Conservation (phyloP, 2,113 vertebrate species). For the Rhinolophus ferrumequinum region DNA sequence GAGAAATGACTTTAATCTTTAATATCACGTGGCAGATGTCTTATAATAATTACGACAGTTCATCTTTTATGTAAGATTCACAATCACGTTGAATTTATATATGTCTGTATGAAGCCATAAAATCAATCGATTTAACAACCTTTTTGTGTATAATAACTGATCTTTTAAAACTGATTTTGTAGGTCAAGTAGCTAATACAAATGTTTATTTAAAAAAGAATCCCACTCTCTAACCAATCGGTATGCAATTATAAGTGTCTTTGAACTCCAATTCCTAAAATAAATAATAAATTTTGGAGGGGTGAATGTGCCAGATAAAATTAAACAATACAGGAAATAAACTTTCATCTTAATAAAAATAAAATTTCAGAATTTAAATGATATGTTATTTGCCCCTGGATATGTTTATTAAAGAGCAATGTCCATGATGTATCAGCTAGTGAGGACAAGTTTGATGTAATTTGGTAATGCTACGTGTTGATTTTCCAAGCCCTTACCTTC, state of each 20-base stretch:
- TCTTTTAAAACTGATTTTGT: background rate
- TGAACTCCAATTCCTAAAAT: conserved; percentile 27
- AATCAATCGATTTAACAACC: conserved; percentile 13
- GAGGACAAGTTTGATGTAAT: background rate
- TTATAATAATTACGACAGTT: background rate
- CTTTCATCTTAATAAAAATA: conserved; percentile 9
- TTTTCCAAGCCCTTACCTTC: background rate
- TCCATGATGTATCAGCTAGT: background rate
- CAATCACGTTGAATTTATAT: background rate
- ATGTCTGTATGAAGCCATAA: background rate
- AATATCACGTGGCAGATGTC: background rate
- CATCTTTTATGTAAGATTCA: background rate
- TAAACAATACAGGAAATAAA: background rate
- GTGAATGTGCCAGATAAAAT: background rate
- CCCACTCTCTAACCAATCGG: background rate
- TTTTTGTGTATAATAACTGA: background rate
- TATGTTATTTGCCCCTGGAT: background rate
- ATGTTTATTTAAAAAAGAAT: background rate
- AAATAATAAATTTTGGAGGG: background rate
- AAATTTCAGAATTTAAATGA: background rate
- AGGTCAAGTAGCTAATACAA: background rate
- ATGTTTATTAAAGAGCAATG: background rate
- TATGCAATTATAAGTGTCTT: background rate
- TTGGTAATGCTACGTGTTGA: background rate
- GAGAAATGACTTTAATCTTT: background rate